phyloP scores from a whole-genome alignment of 2,797 vertebrate species.

The Myoxocephalus aenaeus region DNA sequence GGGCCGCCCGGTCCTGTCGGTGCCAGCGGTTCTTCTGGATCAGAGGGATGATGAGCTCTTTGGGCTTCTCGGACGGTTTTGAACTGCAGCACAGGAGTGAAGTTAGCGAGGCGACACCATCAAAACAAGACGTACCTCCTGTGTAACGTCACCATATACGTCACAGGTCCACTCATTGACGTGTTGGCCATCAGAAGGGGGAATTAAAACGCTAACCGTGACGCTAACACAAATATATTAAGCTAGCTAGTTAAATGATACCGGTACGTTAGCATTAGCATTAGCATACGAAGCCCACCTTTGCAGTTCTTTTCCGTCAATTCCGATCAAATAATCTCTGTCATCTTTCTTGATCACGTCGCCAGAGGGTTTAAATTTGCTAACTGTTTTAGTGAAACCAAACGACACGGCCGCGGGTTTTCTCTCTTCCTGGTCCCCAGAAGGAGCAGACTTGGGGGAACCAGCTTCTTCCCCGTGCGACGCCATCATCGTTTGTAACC shows the following conservation, averaged over 20 bases:
- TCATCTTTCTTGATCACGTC: constrained; percentile 64
- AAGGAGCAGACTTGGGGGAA: not conserved
- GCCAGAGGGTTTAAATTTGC: constrained; percentile 69
- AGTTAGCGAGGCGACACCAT: not conserved
- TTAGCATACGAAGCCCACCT: constrained; percentile 75
- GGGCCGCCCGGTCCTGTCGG: constrained; percentile 46
- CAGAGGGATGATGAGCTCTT: constrained; percentile 85
- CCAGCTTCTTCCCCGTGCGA: constrained; percentile 52
- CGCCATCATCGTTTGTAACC: constrained; percentile 79
- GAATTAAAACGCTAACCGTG: not conserved
- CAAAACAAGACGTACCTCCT: not conserved
- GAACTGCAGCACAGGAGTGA: constrained; percentile 59
- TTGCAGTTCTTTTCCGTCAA: constrained; percentile 79
- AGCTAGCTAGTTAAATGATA: not conserved
- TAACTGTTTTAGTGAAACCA: constrained; percentile 84
- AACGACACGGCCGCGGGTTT: constrained; percentile 81
- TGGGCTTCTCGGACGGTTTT: constrained; percentile 80
- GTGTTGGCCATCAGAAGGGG: not conserved
- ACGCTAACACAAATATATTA: not conserved
- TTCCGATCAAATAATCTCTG: constrained; percentile 81
- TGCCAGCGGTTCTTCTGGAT: constrained; percentile 87
- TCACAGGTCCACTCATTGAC: fast-evolving
- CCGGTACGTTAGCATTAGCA: constrained; percentile 55
- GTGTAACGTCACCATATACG: fast-evolving
- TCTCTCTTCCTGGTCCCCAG: constrained; percentile 59